Base-by-base conservation (phyloP, 2,888 invertebrate species). In the Monoplex corrugatus region DNA sequence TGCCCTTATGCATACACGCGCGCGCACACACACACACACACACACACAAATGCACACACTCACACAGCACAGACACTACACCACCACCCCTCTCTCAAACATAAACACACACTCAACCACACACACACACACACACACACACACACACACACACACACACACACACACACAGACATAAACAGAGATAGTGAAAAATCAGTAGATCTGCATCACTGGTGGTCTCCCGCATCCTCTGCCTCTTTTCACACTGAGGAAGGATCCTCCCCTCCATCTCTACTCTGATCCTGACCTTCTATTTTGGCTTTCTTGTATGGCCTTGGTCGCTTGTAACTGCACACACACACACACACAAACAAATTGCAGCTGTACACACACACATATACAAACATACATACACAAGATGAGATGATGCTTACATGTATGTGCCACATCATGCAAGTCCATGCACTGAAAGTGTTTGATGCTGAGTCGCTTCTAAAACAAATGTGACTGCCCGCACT, bases 271-370 rank as follows among this genome's bases (percentile, higher is more conserved):
- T 50, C 23, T 13, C 57, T n/a, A 0, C 6, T 23, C 68, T 68
- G 57, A 57, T n/a, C 57, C 45, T 32, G 32, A 1, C 38, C 23
- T 28, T 84, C 57, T 8, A 45, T 32, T 44, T 32, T 83, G 45
- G 82, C 82, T 28, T 87, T 78, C 19, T 87, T 78, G 32, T 63
- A 82, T 35, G 80, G 80, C 2, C 50, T 45, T 23, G 57, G 35
- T 38, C 82, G 23, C 82, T 45, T 80, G 80, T 87, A 87, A 19
- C 87, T 87, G 82, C 16, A 75, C 10, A 75, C 19, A 40, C 38
- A 38, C 13, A 0, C 38, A n/a, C 28, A n/a, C 43, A 16, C 35
- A 50, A 50, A 50, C 16, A 8, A 40, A 50, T 16, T 28, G 28
- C 28, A 10, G 16, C 5, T 28, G n/a, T n/a, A 23, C 68, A 68